Base-by-base conservation (phyloP, 2,797 vertebrate genomes). In the Pelobates cultripes region DNA sequence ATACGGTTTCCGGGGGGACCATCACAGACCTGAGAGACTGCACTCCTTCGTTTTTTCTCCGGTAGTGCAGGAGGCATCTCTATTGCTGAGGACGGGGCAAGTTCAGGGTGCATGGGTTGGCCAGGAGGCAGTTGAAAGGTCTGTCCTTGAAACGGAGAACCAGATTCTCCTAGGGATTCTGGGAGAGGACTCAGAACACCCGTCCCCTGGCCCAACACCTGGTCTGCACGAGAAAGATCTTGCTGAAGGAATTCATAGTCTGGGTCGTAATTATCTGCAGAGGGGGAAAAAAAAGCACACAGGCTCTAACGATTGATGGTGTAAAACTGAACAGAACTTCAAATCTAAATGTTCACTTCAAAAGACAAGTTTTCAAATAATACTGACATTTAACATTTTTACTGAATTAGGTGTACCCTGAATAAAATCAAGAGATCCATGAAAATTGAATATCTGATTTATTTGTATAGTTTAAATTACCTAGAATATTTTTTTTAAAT, bases 171-270 rank as follows among this genome's bases (percentile, higher is more conserved):
- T 86, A 90, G 89, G 85, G 96, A 95, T 90, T 99, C 98, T 0
- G 97, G 97, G 86, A 99, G 86, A 0, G 98, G 98, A 92, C 97
- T 98, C 81, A 99, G 94, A 86, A 92, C 87, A 43, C 93, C 92
- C 4, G 91, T 91, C 0, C 87, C 89, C 75, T 93, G 94, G 66
- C 94, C 94, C 74, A 95, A 93, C 78, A 97, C 90, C 88, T 96
- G 95, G 61, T 99, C 98, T 44, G 94, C 89, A 0, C 87, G 94
- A 0, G 97, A 99, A 87, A 99, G 92, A 92, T 99, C 98, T 90
- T 99, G 97, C 89, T 98, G 96, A 75, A 99, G 95, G 91, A 99
- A 99, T 90, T 99, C 98, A 13, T 99, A 99, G 90, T 99, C 98
- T 0, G 97, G 97, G 85, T 99, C 98, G 43, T 99, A 98, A 85